phyloP scores from a whole-genome alignment of 2,888 invertebrate species.

The Epirrita christyi region DNA sequence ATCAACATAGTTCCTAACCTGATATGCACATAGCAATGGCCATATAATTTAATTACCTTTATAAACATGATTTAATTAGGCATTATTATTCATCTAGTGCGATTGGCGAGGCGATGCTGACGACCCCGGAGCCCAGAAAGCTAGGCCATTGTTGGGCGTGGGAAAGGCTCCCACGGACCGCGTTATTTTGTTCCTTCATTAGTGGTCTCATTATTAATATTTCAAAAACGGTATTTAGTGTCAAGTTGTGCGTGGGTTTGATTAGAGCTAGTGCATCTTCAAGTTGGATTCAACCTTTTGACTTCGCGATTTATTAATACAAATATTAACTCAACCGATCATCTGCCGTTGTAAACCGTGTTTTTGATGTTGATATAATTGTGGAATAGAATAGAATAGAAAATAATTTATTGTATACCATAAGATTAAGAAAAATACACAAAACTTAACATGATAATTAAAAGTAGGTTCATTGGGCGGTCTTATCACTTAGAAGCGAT shows the following conservation, averaged over 20 bases:
- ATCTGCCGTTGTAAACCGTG: no score
- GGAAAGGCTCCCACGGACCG: constrained; percentile 64
- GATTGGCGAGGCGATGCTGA: constrained; percentile 51
- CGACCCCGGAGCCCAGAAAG: constrained; percentile 55
- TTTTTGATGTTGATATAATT: no score
- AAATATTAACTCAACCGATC: no score
- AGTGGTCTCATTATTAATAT: constrained; percentile 78
- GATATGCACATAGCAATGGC: constrained; percentile 46
- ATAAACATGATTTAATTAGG: constrained; percentile 75
- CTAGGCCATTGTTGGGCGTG: constrained; percentile 55
- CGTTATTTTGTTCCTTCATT: constrained; percentile 65
- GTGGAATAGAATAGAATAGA: no score
- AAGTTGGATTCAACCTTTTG: background rate
- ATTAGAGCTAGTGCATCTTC: constrained; percentile 21
- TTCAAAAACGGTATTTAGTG: constrained; percentile 75
- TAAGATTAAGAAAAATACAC: no score
- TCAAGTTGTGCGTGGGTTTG: constrained; percentile 42
- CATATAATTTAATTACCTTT: constrained; percentile 73
- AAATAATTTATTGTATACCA: no score
- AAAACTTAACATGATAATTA: no score
- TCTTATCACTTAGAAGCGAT: no score
- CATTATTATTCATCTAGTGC: constrained; percentile 64
- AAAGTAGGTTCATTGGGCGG: no score
- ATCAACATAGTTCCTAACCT: constrained; percentile 31
- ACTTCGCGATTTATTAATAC: background rate